phyloP scores from a whole-genome alignment of 2,113 vertebrate species.

The Atlantisia rogersi region DNA sequence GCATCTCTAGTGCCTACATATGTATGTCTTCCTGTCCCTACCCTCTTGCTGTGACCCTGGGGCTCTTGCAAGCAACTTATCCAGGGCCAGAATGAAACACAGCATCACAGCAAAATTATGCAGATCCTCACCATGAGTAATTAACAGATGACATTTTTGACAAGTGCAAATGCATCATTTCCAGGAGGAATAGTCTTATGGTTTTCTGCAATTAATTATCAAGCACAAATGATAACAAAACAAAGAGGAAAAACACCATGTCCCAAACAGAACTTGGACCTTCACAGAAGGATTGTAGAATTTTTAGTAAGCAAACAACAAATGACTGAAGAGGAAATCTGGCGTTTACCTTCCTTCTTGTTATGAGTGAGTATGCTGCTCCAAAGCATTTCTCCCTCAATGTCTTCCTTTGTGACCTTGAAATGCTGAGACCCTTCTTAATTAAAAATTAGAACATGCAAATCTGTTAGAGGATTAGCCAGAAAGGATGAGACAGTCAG shows the following conservation, averaged over 20 bases:
- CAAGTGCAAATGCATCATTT: neutral
- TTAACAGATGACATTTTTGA: neutral
- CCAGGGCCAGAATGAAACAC: neutral
- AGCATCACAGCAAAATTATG: neutral
- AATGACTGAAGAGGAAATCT: neutral
- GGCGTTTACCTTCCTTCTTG: neutral
- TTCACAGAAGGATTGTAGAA: neutral
- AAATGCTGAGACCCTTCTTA: neutral
- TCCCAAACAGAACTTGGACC: neutral
- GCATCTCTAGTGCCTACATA: accelerated
- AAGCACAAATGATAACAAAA: neutral
- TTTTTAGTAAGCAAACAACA: neutral
- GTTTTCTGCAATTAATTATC: neutral
- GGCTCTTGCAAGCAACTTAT: neutral
- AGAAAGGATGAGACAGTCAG: neutral
- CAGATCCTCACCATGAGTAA: neutral
- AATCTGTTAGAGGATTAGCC: neutral
- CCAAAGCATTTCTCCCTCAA: neutral
- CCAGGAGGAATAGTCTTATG: neutral
- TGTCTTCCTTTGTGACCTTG: neutral
- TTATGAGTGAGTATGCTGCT: neutral
- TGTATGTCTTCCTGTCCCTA: neutral
- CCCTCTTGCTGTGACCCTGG: neutral
- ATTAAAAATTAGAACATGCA: neutral
- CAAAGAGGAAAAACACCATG: neutral